Evolutionary conservation across 2,113 vertebrate species (phyloP).

Genomic region (Butorides virescens): DNA sequence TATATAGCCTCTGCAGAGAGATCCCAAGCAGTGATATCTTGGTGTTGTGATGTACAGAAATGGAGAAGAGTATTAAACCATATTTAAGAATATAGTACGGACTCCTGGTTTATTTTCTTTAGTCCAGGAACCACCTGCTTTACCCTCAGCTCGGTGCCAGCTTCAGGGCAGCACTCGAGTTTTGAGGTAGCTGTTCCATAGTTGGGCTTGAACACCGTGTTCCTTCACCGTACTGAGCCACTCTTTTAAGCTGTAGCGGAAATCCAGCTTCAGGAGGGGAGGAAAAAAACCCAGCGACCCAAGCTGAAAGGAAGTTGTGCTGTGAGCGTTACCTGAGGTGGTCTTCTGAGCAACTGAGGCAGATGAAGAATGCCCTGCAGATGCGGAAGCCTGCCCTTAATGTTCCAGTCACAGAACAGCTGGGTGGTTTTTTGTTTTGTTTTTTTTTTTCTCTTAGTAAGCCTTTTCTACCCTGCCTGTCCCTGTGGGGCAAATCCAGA

Average conservation of each 20-base stretch:
- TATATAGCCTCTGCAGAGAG: constrained; percentile 85
- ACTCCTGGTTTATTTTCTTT: constrained; percentile 65
- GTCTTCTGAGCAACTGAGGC: background rate
- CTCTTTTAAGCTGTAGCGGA: background rate
- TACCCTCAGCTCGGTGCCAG: background rate
- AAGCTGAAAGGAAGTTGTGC: background rate
- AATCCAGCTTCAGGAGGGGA: background rate
- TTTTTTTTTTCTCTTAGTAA: background rate
- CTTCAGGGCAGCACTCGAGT: background rate
- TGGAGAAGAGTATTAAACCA: constrained; percentile 91
- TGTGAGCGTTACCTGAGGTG: background rate
- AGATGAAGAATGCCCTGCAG: background rate
- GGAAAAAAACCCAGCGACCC: accelerated
- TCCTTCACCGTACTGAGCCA: background rate
- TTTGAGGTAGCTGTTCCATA: background rate
- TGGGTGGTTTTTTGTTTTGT: too few relatives aligned
- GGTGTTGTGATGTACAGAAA: constrained; percentile 91
- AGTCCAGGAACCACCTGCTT: background rate
- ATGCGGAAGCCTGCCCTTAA: background rate
- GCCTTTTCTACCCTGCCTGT: background rate
- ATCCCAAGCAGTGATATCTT: constrained; percentile 85
- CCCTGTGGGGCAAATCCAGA: accelerated
- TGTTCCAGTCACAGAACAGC: too few relatives aligned
- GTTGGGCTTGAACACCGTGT: background rate
- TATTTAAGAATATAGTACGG: constrained; percentile 85